phyloP scores from a whole-genome alignment of 2,797 vertebrate genomes.

The Heterohyrax brucei region DNA sequence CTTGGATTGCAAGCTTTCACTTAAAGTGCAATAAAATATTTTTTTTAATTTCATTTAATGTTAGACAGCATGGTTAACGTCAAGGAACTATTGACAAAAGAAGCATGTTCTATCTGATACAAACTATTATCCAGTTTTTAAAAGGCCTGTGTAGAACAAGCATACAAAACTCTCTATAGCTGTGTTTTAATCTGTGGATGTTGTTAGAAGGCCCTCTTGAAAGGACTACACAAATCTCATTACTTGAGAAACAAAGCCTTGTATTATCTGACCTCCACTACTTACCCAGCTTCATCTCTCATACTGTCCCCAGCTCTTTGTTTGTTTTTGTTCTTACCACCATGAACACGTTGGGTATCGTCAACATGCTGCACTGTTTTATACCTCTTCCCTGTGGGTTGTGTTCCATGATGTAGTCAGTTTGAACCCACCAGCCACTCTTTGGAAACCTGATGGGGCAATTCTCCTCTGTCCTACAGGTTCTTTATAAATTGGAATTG shows the following conservation, averaged over 20 bases:
- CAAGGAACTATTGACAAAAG: conserved; percentile 29
- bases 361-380: not conserved
- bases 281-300: not conserved
- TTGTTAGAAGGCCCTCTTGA: not conserved
- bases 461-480: no score
- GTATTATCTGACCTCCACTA: not conserved
- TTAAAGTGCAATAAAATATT: no score
- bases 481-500: no score
- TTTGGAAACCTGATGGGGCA: no score
- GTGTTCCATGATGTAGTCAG: not conserved
- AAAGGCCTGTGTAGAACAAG: not conserved
- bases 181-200: not conserved
- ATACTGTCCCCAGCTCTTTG: not conserved
- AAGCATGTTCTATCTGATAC: conserved; percentile 5
- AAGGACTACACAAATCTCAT: not conserved
- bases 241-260: conserved; percentile 4
- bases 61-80: conserved; percentile 65
- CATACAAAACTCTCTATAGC: not conserved
- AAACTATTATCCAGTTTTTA: conserved; percentile 32
- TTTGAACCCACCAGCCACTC: no score
- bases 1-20: no score
- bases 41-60: conserved; percentile 5
- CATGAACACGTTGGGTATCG: not conserved
- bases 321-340: not conserved
- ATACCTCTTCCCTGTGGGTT: not conserved